phyloP scores from a whole-genome alignment of 2,888 invertebrate genomes.

The Fragum sueziense region DNA sequence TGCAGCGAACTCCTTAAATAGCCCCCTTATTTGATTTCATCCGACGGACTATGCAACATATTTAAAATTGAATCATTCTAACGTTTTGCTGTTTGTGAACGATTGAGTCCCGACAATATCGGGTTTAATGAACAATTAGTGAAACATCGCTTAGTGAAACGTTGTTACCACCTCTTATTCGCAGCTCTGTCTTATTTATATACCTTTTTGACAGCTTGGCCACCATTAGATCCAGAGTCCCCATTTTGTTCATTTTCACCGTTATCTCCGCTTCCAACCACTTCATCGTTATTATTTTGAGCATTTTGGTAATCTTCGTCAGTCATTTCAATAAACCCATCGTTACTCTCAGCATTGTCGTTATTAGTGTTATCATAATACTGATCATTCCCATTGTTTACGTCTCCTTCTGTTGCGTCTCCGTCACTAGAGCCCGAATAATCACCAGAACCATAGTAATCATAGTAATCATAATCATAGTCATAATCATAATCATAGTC shows the following conservation, averaged over 20 bases:
- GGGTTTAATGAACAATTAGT: no score
- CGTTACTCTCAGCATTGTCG: neutral
- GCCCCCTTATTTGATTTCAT: no score
- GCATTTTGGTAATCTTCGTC: neutral
- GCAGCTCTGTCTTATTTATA: no score
- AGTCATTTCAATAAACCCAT: neutral
- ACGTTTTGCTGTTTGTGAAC: no score
- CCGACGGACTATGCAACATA: no score
- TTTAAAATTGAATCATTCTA: no score
- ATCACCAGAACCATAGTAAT: neutral
- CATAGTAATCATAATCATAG: neutral
- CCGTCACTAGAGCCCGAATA: neutral
- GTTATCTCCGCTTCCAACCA: neutral
- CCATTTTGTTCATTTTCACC: neutral
- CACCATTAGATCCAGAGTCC: neutral
- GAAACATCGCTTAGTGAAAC: no score
- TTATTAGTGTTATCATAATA: neutral
- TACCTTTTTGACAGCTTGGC: neutral
- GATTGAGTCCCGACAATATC: no score
- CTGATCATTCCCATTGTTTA: neutral
- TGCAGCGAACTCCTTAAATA: no score
- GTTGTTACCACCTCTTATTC: no score
- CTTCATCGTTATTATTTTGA: neutral
- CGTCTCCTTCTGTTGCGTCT: neutral
- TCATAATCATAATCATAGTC: neutral